These are phyloP conservation scores for Hydrolagus affinis DNA, from an alignment of 2,113 vertebrate genomes.

Conservation along the genomic window DNA sequence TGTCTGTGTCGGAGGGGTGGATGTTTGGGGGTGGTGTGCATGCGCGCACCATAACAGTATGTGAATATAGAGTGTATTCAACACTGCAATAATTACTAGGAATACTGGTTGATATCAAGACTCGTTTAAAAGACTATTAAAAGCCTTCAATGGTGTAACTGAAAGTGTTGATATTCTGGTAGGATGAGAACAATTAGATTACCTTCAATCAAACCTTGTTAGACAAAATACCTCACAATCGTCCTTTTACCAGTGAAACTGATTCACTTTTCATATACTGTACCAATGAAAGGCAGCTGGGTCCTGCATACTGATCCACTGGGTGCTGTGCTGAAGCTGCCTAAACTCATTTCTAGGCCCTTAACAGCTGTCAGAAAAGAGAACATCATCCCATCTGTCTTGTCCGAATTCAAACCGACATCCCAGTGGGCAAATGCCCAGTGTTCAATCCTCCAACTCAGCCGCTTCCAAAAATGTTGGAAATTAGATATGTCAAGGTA, in stretches of 20 bases:
- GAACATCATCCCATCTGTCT: not conserved
- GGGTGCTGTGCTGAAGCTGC: slow-evolving; percentile 25
- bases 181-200: too few relatives aligned
- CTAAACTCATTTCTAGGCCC: not conserved
- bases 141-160: too few relatives aligned
- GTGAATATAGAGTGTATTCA: too few relatives aligned
- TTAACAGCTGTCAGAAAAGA: slow-evolving; percentile 18
- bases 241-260: not conserved
- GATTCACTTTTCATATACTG: not conserved
- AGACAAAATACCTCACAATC: not conserved
- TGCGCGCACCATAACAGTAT: too few relatives aligned
- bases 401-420: slow-evolving; percentile 10
- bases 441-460: not conserved
- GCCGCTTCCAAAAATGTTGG: not conserved
- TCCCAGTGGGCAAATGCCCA: not conserved
- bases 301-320: not conserved
- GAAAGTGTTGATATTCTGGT: too few relatives aligned
- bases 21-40: too few relatives aligned
- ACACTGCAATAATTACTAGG: too few relatives aligned
- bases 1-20: too few relatives aligned
- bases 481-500: not conserved
- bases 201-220: too few relatives aligned
- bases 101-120: too few relatives aligned
- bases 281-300: slow-evolving; percentile 23
- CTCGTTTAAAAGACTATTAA: too few relatives aligned